Evolutionary conservation across 2,888 invertebrate genomes (phyloP).

Genomic region (Synergus umbraculus): DNA sequence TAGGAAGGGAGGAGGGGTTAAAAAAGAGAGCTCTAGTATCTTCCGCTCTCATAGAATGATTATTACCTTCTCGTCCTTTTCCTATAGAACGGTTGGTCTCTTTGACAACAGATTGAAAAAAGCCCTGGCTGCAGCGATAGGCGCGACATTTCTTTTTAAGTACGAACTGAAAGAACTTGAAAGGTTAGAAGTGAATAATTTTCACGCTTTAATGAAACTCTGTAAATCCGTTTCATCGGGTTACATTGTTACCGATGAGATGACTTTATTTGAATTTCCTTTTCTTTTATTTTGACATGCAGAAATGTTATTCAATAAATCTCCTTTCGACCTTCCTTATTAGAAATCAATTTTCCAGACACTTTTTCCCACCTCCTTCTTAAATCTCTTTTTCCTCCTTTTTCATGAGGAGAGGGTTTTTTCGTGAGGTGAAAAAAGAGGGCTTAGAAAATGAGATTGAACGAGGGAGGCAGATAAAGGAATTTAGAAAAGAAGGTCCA

Average conservation of each 20-base stretch:
- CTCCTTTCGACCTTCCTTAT: too few species aligned
- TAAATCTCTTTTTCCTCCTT: too few species aligned
- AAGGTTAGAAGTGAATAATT: slow-evolving; percentile 30
- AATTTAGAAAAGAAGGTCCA: too few species aligned
- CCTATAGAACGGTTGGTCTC: slow-evolving; percentile 47
- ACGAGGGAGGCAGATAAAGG: too few species aligned
- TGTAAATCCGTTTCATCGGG: slow-evolving; percentile 1
- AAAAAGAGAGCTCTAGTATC: slow-evolving; percentile 57
- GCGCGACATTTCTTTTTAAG: slow-evolving; percentile 31
- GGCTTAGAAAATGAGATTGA: too few species aligned
- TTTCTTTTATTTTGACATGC: background rate
- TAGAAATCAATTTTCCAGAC: too few species aligned
- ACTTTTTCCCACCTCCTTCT: too few species aligned
- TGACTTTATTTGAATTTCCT: background rate
- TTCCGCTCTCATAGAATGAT: slow-evolving; percentile 53
- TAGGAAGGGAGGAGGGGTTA: background rate
- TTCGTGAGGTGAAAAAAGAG: too few species aligned
- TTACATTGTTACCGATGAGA: background rate
- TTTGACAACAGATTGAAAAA: slow-evolving; percentile 56
- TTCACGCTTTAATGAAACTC: slow-evolving; percentile 30
- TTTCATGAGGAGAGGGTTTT: too few species aligned
- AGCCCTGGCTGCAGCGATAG: slow-evolving; percentile 37
- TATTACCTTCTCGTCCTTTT: slow-evolving; percentile 51
- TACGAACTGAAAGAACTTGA: slow-evolving; percentile 32
- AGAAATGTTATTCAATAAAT: background rate